Base-by-base conservation (phyloP, 1,140 invertebrate species). In the Druon quercuslanigerum region DNA sequence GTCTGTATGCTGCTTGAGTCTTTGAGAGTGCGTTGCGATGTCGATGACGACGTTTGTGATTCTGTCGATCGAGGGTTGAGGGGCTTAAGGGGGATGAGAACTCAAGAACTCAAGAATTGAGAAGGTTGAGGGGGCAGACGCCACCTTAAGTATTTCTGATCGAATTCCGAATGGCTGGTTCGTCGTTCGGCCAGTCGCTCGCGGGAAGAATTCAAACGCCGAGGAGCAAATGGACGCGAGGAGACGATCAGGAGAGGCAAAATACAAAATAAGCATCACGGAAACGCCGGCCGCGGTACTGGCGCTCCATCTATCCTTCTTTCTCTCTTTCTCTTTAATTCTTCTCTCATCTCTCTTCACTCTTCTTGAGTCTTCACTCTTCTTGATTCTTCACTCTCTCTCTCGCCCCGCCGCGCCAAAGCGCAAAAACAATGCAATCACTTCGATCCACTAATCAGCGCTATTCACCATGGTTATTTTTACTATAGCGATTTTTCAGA, bases 131-230 rank as follows among this genome's bases (percentile, higher is more conserved):
- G 79, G 77, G 81, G 77, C 83, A 84, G 87, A 87, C 88, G 88
- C 87, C 87, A 89, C 86, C 87, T 87, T 85, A 89, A 90, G 86
- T 90, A 90, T 90, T 90, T 90, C 88, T 90, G 87, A 90, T 90
- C 88, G 86, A 87, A 90, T 90, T 90, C 89, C 89, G 86, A 86
- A 85, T 85, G 85, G 82, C 77, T 82, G 85, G 82, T 86, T 86
- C 82, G 85, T 80, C 83, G 81, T 85, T 81, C 78, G 82, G 77
- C 80, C 83, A 78, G 82, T 84, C 81, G 83, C 83, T 79, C 82
- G 82, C 77, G 80, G 86, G 84, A 87, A 87, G 85, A 87, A 87
- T 87, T 87, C 86, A 86, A 87, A 77, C 85, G 82, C 78, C 84
- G 83, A 82, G 7, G 60, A 66, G 73, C 73, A 74, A 74, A 74